phyloP scores from a whole-genome alignment of 2,797 vertebrate genomes.

The Scyliorhinus canicula region DNA sequence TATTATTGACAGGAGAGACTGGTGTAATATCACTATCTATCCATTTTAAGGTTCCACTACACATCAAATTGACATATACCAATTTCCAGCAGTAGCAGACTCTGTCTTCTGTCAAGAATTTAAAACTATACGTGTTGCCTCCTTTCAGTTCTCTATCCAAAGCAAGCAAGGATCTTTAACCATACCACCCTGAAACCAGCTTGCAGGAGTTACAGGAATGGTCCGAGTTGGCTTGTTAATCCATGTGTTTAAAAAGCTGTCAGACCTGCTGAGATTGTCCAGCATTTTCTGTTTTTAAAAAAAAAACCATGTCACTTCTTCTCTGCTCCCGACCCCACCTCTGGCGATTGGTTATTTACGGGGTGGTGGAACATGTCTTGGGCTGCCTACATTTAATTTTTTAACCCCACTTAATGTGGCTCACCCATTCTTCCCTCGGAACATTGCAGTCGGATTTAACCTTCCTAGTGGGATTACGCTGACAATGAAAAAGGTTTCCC shows the following conservation, averaged over 20 bases:
- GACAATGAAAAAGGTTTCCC: background rate
- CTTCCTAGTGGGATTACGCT: background rate
- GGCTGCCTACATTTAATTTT: background rate
- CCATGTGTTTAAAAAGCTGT: no score
- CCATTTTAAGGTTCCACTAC: conserved; percentile 6
- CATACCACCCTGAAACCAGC: background rate
- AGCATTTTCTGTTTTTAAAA: no score
- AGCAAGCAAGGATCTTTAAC: background rate
- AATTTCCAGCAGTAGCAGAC: background rate
- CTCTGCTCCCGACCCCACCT: background rate
- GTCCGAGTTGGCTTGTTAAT: background rate
- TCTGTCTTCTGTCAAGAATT: background rate
- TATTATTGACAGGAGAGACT: background rate
- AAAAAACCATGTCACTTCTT: background rate
- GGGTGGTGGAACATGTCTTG: background rate
- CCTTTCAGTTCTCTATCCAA: conserved; percentile 2
- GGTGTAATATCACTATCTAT: background rate
- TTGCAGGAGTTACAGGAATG: background rate
- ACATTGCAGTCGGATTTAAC: background rate
- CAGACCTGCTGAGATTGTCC: no score
- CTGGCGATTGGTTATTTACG: background rate
- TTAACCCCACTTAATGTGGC: background rate
- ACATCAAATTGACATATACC: background rate
- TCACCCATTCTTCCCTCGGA: background rate
- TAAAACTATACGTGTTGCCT: background rate